Percentiles rank a stretch among this genome's conserved stretches.
These are phyloP conservation scores for Xenotilapia leptura DNA, from an alignment of 2,113 vertebrate species.

Conservation along the genomic window DNA sequence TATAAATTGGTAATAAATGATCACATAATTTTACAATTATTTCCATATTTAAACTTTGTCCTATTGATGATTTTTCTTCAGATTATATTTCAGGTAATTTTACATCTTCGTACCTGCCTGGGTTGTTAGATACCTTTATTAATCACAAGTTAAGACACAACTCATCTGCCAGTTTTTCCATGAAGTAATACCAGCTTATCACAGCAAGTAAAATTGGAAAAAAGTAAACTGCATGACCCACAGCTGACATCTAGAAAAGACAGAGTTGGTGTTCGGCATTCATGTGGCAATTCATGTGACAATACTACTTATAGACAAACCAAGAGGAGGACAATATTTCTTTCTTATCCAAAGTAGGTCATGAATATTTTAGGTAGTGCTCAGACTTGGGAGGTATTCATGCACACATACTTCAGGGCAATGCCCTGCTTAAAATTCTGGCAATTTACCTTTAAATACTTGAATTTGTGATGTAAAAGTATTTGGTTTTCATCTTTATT, in stretches of 20 bases:
- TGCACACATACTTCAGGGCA: not conserved
- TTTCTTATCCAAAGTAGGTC: not conserved
- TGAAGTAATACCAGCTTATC: not conserved
- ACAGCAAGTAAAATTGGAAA: not conserved
- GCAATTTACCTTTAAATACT: not conserved
- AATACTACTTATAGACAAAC: not conserved
- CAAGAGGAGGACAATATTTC: not conserved
- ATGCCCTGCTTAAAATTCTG: not conserved
- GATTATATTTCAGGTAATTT: not conserved
- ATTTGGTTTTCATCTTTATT: not conserved
- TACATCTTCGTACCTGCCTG: not conserved
- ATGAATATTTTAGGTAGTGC: not conserved
- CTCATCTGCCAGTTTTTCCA: not conserved
- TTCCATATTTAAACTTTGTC: not conserved
- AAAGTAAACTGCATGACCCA: not conserved
- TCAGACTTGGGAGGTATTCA: not conserved
- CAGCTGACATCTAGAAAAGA: not conserved
- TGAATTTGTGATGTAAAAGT: not conserved
- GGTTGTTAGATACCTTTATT: not conserved
- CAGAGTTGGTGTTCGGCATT: not conserved
- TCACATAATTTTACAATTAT: not conserved
- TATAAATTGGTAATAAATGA: not conserved
- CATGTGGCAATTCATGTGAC: not conserved
- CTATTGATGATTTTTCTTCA: not conserved
- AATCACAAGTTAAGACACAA: not conserved